Percentiles rank a stretch among this genome's conserved stretches.
phyloP scores from a whole-genome alignment of 2,888 invertebrate species.

The Torymus texanus region DNA sequence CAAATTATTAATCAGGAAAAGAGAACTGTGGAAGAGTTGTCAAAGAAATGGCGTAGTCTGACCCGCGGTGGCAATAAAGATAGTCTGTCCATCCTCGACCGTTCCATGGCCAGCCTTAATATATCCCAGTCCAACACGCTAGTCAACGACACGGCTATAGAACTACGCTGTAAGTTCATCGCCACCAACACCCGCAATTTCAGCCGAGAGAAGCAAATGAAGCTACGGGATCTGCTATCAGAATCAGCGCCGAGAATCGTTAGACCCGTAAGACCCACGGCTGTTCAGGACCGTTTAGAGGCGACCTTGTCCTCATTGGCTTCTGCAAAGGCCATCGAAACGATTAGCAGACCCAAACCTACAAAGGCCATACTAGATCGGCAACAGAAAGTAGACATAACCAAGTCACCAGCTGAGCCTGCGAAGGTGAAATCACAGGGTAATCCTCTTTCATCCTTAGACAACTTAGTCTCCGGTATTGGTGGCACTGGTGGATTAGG shows the following conservation, averaged over 20 bases:
- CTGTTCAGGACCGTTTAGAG: slow-evolving; percentile 69
- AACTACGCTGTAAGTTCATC: slow-evolving; percentile 68
- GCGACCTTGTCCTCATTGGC: slow-evolving; percentile 69
- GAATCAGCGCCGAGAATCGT: slow-evolving; percentile 65
- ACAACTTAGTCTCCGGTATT: slow-evolving; percentile 70
- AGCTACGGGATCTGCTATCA: slow-evolving; percentile 65
- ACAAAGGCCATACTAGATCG: background rate
- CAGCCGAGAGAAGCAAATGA: slow-evolving; percentile 65
- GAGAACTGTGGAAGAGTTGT: slow-evolving; percentile 61
- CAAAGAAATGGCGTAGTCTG: slow-evolving; percentile 63
- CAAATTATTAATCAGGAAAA: slow-evolving; percentile 81
- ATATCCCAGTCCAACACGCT: slow-evolving; percentile 60
- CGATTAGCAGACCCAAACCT: background rate
- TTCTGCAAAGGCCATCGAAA: slow-evolving; percentile 46
- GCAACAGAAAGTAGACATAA: slow-evolving; percentile 1
- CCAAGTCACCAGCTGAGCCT: slow-evolving; percentile 38
- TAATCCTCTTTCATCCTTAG: slow-evolving; percentile 70
- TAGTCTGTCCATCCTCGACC: slow-evolving; percentile 56
- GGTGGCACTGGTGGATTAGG: slow-evolving; percentile 45
- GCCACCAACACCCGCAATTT: slow-evolving; percentile 66
- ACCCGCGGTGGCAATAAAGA: slow-evolving; percentile 56
- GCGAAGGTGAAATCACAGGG: slow-evolving; percentile 55
- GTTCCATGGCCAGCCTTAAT: slow-evolving; percentile 66
- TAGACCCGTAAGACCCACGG: slow-evolving; percentile 67
- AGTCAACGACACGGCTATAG: slow-evolving; percentile 65